Evolutionary conservation across 2,888 invertebrate species (phyloP).

Genomic region (Tortrix viridana): DNA sequence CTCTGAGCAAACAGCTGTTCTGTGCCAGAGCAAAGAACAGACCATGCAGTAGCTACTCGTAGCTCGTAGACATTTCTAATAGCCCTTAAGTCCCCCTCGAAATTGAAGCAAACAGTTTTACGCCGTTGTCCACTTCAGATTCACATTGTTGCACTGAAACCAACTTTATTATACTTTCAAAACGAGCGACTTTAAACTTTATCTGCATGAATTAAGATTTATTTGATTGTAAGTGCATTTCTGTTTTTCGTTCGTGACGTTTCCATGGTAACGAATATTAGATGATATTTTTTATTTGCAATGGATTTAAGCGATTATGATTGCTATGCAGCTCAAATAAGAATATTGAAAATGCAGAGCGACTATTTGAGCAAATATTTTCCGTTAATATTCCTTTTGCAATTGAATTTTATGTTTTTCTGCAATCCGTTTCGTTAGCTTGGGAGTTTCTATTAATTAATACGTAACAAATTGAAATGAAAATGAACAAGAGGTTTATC

Average conservation of each 20-base stretch:
- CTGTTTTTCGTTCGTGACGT: conserved; percentile 68
- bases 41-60: conserved; percentile 56
- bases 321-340: conserved; percentile 34
- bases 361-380: conserved; percentile 27
- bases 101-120: conserved; percentile 78
- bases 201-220: conserved; percentile 29
- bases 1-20: conserved; percentile 28
- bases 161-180: conserved; percentile 44
- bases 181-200: conserved; percentile 46
- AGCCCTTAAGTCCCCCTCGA: conserved; percentile 74
- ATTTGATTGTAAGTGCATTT: conserved; percentile 37
- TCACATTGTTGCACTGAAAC: conserved; percentile 62
- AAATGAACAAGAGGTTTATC: background rate
- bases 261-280: conserved; percentile 65
- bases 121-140: conserved; percentile 72
- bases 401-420: conserved; percentile 30
- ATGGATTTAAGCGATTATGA: conserved; percentile 42
- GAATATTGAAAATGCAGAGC: conserved; percentile 26
- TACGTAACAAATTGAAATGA: background rate
- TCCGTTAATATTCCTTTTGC: conserved; percentile 19
- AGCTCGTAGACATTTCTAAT: conserved; percentile 77
- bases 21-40: conserved; percentile 43
- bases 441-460: background rate
- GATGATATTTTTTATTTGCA: conserved; percentile 52
- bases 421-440: conserved; percentile 8